phyloP scores from a whole-genome alignment of 2,797 vertebrate genomes.

The Chloroceryle inda region DNA sequence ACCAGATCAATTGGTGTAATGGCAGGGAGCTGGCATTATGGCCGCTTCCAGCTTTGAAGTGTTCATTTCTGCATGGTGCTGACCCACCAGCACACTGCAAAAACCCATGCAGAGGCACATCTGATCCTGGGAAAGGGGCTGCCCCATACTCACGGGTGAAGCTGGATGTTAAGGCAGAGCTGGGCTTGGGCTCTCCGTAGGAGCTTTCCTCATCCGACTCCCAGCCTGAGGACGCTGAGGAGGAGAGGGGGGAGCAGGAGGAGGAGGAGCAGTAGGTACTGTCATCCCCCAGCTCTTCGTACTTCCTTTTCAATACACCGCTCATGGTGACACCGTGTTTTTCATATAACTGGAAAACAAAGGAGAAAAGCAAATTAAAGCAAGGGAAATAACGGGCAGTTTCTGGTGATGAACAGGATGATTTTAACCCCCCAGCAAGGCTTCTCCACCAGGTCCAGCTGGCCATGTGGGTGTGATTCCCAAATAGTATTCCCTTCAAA shows the following conservation, averaged over 20 bases:
- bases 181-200: constrained; percentile 84
- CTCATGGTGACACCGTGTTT: constrained; percentile 85
- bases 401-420: neutral
- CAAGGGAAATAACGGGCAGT: neutral
- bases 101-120: fast-evolving
- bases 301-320: constrained; percentile 95
- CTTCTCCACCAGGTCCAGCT: neutral
- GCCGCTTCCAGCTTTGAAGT: neutral
- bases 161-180: constrained; percentile 84
- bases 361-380: neutral
- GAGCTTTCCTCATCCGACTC: constrained; percentile 91
- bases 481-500: neutral
- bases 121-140: neutral
- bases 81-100: neutral
- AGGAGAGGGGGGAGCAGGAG: constrained; percentile 84
- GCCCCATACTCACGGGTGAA: constrained; percentile 88
- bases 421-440: neutral
- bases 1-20: neutral
- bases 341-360: constrained; percentile 66
- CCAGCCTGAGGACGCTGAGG: constrained; percentile 88
- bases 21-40: neutral
- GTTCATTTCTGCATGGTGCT: neutral
- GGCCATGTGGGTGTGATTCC: neutral
- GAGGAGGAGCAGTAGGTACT: constrained; percentile 88
- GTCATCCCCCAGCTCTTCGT: constrained; percentile 93